Evolutionary conservation across 2,113 vertebrate species (phyloP).

Genomic region (Rattus rattus): DNA sequence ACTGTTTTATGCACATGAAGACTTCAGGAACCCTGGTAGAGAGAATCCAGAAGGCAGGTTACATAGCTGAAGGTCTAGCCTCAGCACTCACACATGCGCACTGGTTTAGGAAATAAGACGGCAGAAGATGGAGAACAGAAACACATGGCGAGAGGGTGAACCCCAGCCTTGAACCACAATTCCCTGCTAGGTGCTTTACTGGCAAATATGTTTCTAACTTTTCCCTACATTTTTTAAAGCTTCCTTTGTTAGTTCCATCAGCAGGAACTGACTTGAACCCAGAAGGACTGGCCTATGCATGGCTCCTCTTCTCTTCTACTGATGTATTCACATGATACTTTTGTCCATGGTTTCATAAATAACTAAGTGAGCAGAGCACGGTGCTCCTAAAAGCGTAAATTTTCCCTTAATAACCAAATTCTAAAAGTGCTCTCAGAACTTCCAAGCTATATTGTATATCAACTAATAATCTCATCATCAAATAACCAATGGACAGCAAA

Average conservation of each 20-base stretch:
- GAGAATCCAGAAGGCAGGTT: background rate
- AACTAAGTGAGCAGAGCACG: background rate
- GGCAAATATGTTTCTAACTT: background rate
- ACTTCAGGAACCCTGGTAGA: too few species aligned
- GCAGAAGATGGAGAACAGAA: background rate
- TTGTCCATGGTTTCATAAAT: background rate
- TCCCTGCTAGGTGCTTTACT: background rate
- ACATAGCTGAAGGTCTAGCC: background rate
- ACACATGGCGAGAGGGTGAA: background rate
- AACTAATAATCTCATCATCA: background rate
- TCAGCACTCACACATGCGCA: background rate
- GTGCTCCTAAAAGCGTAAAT: background rate
- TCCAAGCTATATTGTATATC: background rate
- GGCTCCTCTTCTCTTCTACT: background rate
- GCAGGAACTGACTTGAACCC: background rate
- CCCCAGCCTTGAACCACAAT: background rate
- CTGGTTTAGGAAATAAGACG: background rate
- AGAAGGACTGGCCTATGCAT: background rate
- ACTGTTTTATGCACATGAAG: background rate
- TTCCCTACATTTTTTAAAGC: background rate
- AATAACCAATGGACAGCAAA: constrained; percentile 26
- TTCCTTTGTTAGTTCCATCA: background rate
- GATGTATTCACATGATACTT: background rate
- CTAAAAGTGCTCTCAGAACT: background rate
- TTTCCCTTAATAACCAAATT: background rate